Evolutionary conservation across 2,113 vertebrate genomes (phyloP), one percentile per base, ranked within the genome.

Genomic region (Hippocampus barbouri): DNA sequence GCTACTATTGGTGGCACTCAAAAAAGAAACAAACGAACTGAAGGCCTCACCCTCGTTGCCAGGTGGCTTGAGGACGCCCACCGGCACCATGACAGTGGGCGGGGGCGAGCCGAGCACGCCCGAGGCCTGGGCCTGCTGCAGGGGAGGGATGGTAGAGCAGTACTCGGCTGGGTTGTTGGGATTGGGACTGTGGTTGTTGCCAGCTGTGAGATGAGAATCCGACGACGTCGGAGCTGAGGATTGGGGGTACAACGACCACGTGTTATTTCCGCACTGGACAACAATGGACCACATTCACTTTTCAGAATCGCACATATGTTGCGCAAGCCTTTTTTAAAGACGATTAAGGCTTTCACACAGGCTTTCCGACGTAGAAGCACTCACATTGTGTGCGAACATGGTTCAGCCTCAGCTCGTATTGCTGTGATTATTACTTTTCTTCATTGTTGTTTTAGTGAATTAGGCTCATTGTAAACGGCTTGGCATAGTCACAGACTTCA

Each of bases 131-230:
- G 96, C 97, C 92, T 99, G 97, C 92, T 98, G 97, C 87, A 98
- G 93, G 59, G 96, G 97, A 81, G 97, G 97, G 88, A 98, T 94
- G 88, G 96, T 98, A 92, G 97, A 98, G 95, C 97, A 99, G 94
- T 98, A 98, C 89, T 99, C 97, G 14, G 96, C 94, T 0, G 97
- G 96, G 91, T 99, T 99, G 93, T 98, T 98, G 88, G 97, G 97
- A 92, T 98, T 98, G 73, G 97, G 97, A 83, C 95, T 98, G 87
- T 95, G 96, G 91, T 93, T 94, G 86, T 93, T 94, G 83, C 92
- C 89, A 81, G 92, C 89, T 90, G 92, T 86, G 76, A 92, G 91
- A 80, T 92, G 93, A 69, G 93, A 95, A 90, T 98, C 95, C 93
- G 93, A 95, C 68, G 93, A 91, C 91, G 94, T 95, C 93, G 93